Evolutionary conservation across 2,888 invertebrate genomes (phyloP).

Genomic region (Chymomyza caudatula): DNA sequence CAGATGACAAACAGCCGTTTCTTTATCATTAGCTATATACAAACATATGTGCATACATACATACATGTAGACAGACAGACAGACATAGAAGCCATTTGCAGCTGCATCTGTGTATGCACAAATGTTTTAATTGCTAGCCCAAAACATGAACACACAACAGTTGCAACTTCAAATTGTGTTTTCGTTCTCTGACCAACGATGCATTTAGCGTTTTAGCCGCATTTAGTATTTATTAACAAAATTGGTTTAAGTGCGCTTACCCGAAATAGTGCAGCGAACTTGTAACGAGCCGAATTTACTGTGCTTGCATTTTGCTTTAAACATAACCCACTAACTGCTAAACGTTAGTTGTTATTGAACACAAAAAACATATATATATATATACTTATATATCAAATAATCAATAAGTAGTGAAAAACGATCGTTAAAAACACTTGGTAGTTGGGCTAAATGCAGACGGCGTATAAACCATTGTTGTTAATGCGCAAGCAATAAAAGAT

Average conservation of each 20-base stretch:
- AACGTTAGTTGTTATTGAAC: background rate
- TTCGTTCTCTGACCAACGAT: too few species aligned
- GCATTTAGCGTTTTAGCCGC: too few species aligned
- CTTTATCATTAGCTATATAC: constrained; percentile 47
- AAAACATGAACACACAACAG: background rate
- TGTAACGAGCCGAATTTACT: background rate
- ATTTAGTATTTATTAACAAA: background rate
- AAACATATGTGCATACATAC: constrained; percentile 16
- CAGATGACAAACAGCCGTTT: constrained; percentile 33
- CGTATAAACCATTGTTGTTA: background rate
- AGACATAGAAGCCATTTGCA: background rate
- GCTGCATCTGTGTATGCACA: background rate
- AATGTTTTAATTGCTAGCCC: background rate
- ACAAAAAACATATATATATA: too few species aligned
- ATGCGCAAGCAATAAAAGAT: background rate
- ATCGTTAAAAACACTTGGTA: background rate
- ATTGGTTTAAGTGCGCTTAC: background rate
- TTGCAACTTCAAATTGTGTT: too few species aligned
- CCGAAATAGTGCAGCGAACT: background rate
- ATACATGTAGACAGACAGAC: background rate
- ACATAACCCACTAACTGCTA: background rate
- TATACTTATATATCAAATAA: background rate
- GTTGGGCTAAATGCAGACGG: background rate
- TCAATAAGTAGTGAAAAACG: background rate
- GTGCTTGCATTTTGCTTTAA: background rate